Conservation (phyloP, 2,888 invertebrate genomes). For the Sinotaia quadrata region DNA sequence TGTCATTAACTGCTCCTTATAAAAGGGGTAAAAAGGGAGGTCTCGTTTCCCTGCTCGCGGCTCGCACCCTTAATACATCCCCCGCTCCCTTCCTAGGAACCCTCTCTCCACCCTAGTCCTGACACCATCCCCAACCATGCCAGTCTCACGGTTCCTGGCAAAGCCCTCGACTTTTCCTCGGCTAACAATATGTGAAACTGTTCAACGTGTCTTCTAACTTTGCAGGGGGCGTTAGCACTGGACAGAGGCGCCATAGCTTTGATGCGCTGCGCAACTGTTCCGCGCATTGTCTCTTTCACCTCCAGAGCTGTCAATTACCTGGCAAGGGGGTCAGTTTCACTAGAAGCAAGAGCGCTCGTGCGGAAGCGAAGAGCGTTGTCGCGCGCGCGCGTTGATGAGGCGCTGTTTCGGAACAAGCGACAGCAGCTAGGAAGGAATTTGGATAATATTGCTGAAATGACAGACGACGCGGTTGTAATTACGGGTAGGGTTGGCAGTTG, state of each 20-base stretch:
- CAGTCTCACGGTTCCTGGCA: background rate
- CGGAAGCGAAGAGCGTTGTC: slow-evolving; percentile 2
- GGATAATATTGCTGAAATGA: background rate
- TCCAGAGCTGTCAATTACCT: slow-evolving; percentile 24
- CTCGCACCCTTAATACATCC: background rate
- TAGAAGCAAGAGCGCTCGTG: slow-evolving; percentile 4
- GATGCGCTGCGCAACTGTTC: background rate
- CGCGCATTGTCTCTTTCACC: slow-evolving; percentile 8
- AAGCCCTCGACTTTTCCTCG: slow-evolving; percentile 3
- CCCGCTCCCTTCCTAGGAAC: background rate
- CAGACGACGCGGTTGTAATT: slow-evolving; percentile 5
- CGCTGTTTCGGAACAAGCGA: background rate
- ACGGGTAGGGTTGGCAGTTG: background rate
- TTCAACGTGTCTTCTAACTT: background rate
- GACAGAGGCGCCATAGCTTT: background rate
- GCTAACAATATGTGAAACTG: slow-evolving; percentile 5
- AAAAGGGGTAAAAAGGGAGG: background rate
- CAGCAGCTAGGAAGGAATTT: background rate
- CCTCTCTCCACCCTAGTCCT: background rate
- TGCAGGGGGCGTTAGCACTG: background rate
- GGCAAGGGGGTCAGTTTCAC: slow-evolving; percentile 25
- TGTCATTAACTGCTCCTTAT: slow-evolving; percentile 1
- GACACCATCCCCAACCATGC: background rate
- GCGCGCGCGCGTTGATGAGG: slow-evolving; percentile 6
- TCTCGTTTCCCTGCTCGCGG: background rate